Conservation (phyloP, 2,113 vertebrate genomes). For the Passer montanus region DNA sequence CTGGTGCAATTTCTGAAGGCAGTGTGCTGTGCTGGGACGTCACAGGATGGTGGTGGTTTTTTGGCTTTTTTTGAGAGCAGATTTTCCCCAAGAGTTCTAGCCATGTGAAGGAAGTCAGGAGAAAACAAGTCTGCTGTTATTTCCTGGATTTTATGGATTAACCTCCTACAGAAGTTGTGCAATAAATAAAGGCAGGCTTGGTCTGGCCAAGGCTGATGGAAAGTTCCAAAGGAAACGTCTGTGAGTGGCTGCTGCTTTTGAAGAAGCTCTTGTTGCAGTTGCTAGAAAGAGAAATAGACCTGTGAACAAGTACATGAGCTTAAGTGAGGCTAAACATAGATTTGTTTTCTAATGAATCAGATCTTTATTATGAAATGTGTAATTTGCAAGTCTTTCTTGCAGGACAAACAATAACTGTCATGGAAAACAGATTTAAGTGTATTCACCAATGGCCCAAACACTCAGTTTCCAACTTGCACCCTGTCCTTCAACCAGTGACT, state of each 20-base stretch:
- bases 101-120: neutral
- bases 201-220: neutral
- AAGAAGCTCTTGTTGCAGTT: slow-evolving; percentile 47
- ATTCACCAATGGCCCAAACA: neutral
- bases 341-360: slow-evolving; percentile 48
- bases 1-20: neutral
- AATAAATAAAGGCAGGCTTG: slow-evolving; percentile 28
- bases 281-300: slow-evolving; percentile 36
- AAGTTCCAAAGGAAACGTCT: slow-evolving; percentile 39
- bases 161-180: neutral
- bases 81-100: neutral
- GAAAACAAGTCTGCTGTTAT: neutral
- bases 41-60: neutral
- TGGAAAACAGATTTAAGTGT: neutral
- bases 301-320: slow-evolving; percentile 22
- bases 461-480: neutral
- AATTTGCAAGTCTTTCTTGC: neutral
- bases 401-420: neutral
- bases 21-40: neutral
- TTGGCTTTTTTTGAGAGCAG: neutral
- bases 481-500: neutral
- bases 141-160: slow-evolving; percentile 19
- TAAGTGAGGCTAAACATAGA: slow-evolving; percentile 47
- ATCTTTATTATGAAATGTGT: slow-evolving; percentile 4
- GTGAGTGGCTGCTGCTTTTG: slow-evolving; percentile 22